Evolutionary conservation across 2,888 invertebrate species (phyloP), one percentile per base, ranked within the genome.

Genomic region (Brachyptera putata): DNA sequence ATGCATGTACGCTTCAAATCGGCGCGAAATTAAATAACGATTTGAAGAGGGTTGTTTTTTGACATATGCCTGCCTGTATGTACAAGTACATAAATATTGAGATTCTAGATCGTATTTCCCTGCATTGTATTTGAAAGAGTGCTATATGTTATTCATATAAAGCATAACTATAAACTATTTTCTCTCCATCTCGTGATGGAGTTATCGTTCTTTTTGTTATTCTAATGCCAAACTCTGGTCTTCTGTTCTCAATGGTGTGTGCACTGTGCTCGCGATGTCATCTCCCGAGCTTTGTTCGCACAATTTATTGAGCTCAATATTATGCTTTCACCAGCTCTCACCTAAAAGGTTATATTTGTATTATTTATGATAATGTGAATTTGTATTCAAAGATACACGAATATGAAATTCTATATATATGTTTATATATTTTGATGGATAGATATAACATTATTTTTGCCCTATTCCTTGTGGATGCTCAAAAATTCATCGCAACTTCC

Each of bases 11-110:
- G 50, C 7, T 26, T 21, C 41, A 59, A 53, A 59, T 59, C 59
- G 59, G 59, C 36, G 55, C 46, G 41, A 59, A 59, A 59, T 59
- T 59, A 59, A 59, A 59, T 59, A 59, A 55, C 59, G 55, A 59
- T 59, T 55, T 59, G 30, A 26, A 30, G 50, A 50, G 50, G 16
- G 50, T n/a, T 4, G 16, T 16, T 3, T 3, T 16, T 34, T 53
- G 53, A 53, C 53, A 53, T 53, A 36, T 34, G 3, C 53, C 36
- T 30, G 49, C 53, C 22, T 30, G 2, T 18, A 39, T 49, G 22
- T 30, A 53, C 36, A 21, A 21, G 36, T 53, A 34, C 53, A 53
- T 53, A 53, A 53, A 53, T 53, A 53, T 53, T 53, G 53, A 36
- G 36, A 53, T 36, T 16, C 26, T n/a, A 26, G 50, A 18, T 46